phyloP scores from a whole-genome alignment of 23 tunicate genomes.

The Aplidium turbinatum region DNA sequence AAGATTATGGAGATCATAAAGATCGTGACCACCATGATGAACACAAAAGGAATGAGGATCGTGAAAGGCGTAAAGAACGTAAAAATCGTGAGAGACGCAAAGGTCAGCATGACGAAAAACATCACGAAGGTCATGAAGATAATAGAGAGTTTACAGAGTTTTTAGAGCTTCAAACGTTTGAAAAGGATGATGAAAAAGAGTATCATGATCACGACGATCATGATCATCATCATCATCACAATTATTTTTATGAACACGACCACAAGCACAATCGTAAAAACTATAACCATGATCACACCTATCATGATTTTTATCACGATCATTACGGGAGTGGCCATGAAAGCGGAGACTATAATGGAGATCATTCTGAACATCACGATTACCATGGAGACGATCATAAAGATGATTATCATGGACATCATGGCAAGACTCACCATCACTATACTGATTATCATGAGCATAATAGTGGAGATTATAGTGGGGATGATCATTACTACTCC shows the following conservation, averaged over 20 bases:
- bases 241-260: background rate
- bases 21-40: background rate
- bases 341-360: background rate
- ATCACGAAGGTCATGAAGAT: too few relatives aligned
- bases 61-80: too few relatives aligned
- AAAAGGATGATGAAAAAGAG: too few relatives aligned
- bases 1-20: background rate
- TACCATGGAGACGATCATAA: background rate
- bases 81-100: too few relatives aligned
- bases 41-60: background rate
- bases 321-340: too few relatives aligned
- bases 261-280: too few relatives aligned
- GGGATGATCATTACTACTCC: background rate
- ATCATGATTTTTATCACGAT: too few relatives aligned
- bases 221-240: background rate
- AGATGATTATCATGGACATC: background rate
- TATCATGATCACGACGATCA: background rate
- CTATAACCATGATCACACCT: too few relatives aligned
- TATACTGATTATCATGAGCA: background rate
- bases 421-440: background rate
- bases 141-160: too few relatives aligned
- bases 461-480: slow-evolving; percentile 1
- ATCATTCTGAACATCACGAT: background rate
- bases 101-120: too few relatives aligned
- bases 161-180: too few relatives aligned